Evolutionary conservation across 2,888 invertebrate genomes (phyloP), one percentile per base, ranked within the genome.

Genomic region (Rhagonycha fulva): DNA sequence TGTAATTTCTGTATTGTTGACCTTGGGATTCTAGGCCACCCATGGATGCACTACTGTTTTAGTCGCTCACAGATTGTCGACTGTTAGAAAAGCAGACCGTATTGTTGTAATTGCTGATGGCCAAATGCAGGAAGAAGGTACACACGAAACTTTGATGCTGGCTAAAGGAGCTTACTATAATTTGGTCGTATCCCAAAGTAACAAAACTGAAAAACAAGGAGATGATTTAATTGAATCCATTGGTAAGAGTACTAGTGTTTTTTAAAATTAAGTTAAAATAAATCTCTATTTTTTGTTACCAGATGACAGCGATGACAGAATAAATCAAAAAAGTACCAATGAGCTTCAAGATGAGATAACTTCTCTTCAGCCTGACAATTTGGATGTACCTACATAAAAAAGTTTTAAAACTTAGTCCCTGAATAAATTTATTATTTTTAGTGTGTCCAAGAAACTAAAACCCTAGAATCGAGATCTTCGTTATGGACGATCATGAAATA

Each of bases 31-130:
- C 83, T 14, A 93, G 92, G 94, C 93, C 3, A 92, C 93, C 83
- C 88, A 92, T 88, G 94, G 93, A 68, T 90, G 95, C 71, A 95
- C 95, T 0, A 95, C 95, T 0, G 90, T 95, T 10, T 93, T 95
- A 23, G 93, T 95, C 9, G 95, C 95, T 0, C 95, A 95, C 85
- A 90, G 95, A 71, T 88, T 95, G 14, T 91, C 94, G 0, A 95
- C 95, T 0, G 94, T 95, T 72, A 89, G 93, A 75, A 90, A 91
- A 77, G 95, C 94, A 0, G 93, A 94, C 84, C 89, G 91, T 79
- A 95, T 95, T 82, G 90, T 94, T 76, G 94, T 94, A 0, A 90
- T 95, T 76, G 91, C 92, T 77, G 89, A 91, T 69, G 95, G 95
- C 0, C 82, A 87, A 70, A 91, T 94, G 0, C 91, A 93, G 0